phyloP scores from a whole-genome alignment of 2,113 vertebrate species.

The Centropristis striata region DNA sequence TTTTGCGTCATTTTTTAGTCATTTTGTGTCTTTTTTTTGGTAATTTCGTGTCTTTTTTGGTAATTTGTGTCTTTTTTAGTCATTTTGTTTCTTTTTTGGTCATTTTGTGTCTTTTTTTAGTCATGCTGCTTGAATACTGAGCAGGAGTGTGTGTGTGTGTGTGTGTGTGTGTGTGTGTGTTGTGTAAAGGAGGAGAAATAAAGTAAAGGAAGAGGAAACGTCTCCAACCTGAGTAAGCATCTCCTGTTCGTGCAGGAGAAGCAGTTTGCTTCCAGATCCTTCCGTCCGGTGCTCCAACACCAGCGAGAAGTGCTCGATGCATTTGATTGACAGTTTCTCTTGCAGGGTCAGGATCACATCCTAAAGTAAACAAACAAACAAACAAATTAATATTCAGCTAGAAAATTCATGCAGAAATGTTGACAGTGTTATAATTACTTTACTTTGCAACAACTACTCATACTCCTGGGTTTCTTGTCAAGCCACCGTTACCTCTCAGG shows the following conservation, averaged over 20 bases:
- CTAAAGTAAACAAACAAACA: constrained; percentile 52
- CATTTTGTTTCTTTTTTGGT: too few relatives aligned
- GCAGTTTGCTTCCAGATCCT: constrained; percentile 89
- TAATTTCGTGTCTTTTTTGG: too few relatives aligned
- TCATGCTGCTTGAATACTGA: constrained; percentile 75
- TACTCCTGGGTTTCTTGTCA: too few relatives aligned
- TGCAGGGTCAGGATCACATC: constrained; percentile 97
- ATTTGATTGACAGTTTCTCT: constrained; percentile 98
- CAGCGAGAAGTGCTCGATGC: constrained; percentile 97
- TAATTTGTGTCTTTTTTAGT: too few relatives aligned
- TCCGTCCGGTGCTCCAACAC: constrained; percentile 93
- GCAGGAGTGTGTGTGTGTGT: constrained; percentile 25
- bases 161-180: constrained; percentile 16
- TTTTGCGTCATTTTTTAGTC: too few relatives aligned
- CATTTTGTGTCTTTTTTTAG: too few relatives aligned
- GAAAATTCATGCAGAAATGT: too few relatives aligned
- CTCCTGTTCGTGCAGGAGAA: constrained; percentile 97
- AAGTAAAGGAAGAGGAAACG: constrained; percentile 2
- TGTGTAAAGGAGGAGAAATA: constrained; percentile 10
- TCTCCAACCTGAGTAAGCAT: constrained; percentile 93
- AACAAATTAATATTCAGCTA: too few relatives aligned
- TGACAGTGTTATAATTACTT: too few relatives aligned
- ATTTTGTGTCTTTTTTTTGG: too few relatives aligned
- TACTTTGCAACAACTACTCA: too few relatives aligned
- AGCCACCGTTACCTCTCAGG: too few relatives aligned